Evolutionary conservation across 2,113 vertebrate species (phyloP).

Genomic region (Phrynosoma platyrhinos): DNA sequence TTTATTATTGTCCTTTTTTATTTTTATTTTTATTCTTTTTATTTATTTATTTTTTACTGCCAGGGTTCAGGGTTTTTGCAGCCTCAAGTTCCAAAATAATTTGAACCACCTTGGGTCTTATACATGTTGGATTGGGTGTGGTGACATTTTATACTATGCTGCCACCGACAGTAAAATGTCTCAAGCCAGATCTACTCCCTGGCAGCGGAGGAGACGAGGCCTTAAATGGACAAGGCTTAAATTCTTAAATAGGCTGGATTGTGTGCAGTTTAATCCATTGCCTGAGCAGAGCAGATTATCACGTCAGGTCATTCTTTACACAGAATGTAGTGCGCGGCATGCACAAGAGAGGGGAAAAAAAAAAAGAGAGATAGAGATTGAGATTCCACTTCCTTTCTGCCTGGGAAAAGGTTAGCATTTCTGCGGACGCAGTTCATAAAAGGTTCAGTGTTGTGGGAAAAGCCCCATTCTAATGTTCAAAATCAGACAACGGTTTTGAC

Average conservation of each 20-base stretch:
- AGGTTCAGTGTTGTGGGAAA: constrained; percentile 27
- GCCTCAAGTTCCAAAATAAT: background rate
- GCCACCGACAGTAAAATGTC: background rate
- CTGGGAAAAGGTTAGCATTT: background rate
- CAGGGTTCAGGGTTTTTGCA: too few species aligned
- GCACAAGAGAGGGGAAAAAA: background rate
- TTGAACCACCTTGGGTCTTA: background rate
- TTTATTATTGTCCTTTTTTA: background rate
- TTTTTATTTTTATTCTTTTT: too few species aligned
- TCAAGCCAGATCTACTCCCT: background rate
- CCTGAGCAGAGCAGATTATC: background rate
- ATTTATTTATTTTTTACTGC: background rate
- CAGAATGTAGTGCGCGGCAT: too few species aligned
- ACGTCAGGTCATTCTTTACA: background rate
- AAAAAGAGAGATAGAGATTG: background rate
- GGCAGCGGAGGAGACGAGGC: background rate
- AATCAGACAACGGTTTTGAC: constrained; percentile 43
- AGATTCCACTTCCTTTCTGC: constrained; percentile 2
- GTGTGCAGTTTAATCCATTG: background rate
- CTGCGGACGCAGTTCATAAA: background rate
- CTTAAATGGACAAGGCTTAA: background rate
- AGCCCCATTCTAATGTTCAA: constrained; percentile 1
- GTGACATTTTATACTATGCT: background rate
- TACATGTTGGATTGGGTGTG: background rate
- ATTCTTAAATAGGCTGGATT: background rate